Conservation (phyloP, 2,888 invertebrate genomes). For the Thysanoteuthis rhombus region DNA sequence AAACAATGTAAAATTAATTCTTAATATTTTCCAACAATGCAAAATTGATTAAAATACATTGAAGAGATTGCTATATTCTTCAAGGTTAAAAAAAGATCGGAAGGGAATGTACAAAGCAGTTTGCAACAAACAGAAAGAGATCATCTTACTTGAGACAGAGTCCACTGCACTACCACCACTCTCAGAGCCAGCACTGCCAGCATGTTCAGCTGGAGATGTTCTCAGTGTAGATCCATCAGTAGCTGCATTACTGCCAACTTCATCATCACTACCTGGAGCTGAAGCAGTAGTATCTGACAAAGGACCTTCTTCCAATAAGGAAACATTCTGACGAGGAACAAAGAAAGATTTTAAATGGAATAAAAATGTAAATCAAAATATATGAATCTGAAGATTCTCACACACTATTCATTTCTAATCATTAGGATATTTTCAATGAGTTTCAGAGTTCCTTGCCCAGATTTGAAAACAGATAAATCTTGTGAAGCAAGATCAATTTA, state of each 20-base stretch:
- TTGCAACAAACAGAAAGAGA: background rate
- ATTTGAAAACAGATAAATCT: background rate
- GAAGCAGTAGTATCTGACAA: conserved; percentile 86
- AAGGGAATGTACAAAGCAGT: background rate
- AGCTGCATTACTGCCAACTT: conserved; percentile 88
- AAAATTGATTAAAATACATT: background rate
- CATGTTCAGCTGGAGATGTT: conserved; percentile 83
- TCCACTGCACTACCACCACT: conserved; percentile 92
- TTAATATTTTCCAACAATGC: too few relatives aligned
- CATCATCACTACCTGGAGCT: conserved; percentile 90
- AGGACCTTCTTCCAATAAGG: conserved; percentile 72
- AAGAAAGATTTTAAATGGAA: background rate
- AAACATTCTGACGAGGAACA: conserved; percentile 42
- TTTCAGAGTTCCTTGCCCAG: background rate
- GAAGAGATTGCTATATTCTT: conserved; percentile 51
- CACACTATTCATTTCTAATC: background rate
- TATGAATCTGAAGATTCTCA: background rate
- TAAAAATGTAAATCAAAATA: background rate
- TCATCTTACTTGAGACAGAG: conserved; percentile 82
- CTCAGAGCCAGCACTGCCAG: conserved; percentile 71
- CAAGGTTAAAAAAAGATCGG: too few relatives aligned
- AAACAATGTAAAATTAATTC: too few relatives aligned
- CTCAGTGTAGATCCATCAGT: conserved; percentile 92
- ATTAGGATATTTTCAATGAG: too few relatives aligned
- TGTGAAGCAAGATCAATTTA: background rate